These are phyloP conservation scores for Petromus typicus DNA, from an alignment of 2,113 vertebrate species.

Conservation along the genomic window DNA sequence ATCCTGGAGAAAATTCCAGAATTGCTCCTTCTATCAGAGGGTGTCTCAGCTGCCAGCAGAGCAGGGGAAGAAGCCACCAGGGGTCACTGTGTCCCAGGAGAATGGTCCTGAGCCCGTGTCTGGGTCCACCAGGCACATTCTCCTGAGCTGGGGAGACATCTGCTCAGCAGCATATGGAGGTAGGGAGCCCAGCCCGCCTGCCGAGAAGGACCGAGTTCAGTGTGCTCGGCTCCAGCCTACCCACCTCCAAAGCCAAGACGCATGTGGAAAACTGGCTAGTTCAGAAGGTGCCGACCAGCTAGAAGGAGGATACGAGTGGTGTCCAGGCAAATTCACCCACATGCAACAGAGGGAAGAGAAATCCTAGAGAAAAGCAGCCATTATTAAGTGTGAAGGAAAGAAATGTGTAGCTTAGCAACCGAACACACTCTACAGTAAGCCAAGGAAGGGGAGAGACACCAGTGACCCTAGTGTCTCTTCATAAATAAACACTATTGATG, in stretches of 20 bases:
- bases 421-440: background rate
- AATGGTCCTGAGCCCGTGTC: background rate
- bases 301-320: background rate
- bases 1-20: background rate
- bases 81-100: conserved; percentile 59
- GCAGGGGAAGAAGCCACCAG: conserved; percentile 46
- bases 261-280: background rate
- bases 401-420: background rate
- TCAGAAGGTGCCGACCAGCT: background rate
- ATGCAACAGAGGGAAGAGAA: background rate
- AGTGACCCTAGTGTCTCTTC: background rate
- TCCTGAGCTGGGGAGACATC: background rate
- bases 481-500: background rate
- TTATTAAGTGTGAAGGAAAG: background rate
- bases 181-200: background rate
- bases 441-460: background rate
- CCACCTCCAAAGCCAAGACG: background rate
- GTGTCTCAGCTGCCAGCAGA: background rate
- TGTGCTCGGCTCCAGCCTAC: background rate
- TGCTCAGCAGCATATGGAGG: background rate
- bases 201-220: background rate
- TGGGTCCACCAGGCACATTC: background rate
- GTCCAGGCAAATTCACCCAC: background rate
- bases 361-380: background rate
- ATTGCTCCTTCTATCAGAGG: background rate